Base-by-base conservation (phyloP, 2,888 invertebrate genomes). In the Phortica okadai region DNA sequence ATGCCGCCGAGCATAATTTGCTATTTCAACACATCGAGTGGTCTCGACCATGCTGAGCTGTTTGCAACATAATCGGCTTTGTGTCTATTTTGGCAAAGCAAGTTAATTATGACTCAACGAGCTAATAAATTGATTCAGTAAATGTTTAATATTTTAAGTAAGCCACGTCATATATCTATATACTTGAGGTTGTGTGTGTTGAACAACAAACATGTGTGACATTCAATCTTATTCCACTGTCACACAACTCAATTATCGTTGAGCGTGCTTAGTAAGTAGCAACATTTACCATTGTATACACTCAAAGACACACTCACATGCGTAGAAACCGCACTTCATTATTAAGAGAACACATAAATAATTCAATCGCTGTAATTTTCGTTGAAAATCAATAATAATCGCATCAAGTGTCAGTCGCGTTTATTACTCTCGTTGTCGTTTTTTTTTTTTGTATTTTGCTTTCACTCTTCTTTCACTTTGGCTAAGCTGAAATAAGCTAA, bases 361-460 rank as follows among this genome's bases (percentile, higher is more conserved):
- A 84, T 84, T 84, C 80, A 85, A 86, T 84, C 77, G 69, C 42
- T 76, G 70, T 77, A 83, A 82, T 84, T 83, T 84, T 21, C 73
- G 69, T 44, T 50, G 66, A 80, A 84, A 86, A 85, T 85, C 86
- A 84, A 86, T 85, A 86, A 82, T 84, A 84, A 85, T 85, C 83
- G 79, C 81, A 86, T 83, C 80, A 83, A 77, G 56, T 54, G 56
- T 25, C 54, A 56, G 21, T 25, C 8, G 62, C 25, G 25, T 25
- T 25, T 8, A 62, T 62, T 62, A 11, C 25, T 16, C 16, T 5
- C 25, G n/a, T 14, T 50, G 50, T 14, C 14, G 45, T 3, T 50
- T 50, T 0, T 33, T 5, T 2, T 33, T 33, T 2, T 33, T 5
- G 33, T 33, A 21, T 21, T 21, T 21, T 21, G 21, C 21, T 21